Conservation (phyloP, 2,888 invertebrate species). For the Sesia bembeciformis region DNA sequence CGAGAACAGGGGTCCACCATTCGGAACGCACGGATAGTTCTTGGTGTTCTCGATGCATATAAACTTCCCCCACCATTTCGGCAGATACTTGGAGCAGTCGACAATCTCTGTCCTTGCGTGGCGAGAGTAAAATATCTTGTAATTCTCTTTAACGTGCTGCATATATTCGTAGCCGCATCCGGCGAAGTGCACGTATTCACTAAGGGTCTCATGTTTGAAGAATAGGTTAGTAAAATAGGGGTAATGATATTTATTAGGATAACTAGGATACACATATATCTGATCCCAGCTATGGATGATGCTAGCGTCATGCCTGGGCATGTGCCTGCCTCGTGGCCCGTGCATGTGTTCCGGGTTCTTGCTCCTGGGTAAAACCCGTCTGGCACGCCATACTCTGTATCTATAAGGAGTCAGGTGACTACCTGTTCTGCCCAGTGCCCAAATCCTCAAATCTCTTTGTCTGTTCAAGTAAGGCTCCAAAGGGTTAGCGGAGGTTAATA, state of each 20-base stretch:
- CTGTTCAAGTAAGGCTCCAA: slow-evolving; percentile 25
- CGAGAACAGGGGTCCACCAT: slow-evolving; percentile 28
- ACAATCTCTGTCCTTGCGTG: slow-evolving; percentile 6
- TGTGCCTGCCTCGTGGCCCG: slow-evolving; percentile 32
- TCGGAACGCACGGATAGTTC: slow-evolving; percentile 24
- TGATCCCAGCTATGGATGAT: slow-evolving; percentile 29
- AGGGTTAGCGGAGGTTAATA: slow-evolving; percentile 32
- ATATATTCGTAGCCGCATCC: slow-evolving; percentile 34
- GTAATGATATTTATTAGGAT: neutral
- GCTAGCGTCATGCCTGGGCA: slow-evolving; percentile 33
- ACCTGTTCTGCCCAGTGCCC: slow-evolving; percentile 32
- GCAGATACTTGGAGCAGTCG: slow-evolving; percentile 35
- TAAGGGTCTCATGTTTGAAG: neutral
- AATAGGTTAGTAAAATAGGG: neutral
- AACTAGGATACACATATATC: slow-evolving; percentile 18
- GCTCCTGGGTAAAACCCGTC: slow-evolving; percentile 30
- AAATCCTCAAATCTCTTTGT: slow-evolving; percentile 27
- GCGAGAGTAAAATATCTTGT: slow-evolving; percentile 22
- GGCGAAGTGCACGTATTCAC: slow-evolving; percentile 3
- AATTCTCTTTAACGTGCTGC: slow-evolving; percentile 34
- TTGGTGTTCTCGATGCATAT: slow-evolving; percentile 30
- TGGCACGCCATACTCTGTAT: slow-evolving; percentile 32
- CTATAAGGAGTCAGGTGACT: slow-evolving; percentile 17
- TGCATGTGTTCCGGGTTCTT: slow-evolving; percentile 41
- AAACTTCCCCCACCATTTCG: slow-evolving; percentile 50